Evolutionary conservation across 2,113 vertebrate species (phyloP), one percentile per base, ranked within the genome.

Genomic region (Galemys pyrenaicus): DNA sequence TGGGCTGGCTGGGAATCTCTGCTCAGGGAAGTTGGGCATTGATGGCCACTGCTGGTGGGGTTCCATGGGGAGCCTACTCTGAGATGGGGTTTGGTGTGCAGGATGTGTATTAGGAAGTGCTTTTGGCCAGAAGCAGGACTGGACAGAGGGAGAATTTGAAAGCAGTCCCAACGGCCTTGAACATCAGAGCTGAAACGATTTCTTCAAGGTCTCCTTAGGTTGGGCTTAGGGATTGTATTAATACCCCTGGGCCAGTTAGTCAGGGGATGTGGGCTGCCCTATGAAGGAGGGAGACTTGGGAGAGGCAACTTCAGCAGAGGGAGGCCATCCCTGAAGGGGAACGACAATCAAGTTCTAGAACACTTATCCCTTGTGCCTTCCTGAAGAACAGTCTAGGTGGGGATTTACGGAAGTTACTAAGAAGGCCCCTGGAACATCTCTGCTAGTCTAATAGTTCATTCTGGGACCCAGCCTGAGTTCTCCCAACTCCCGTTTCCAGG

Each of bases 391-490:
- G 4, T 22, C n/a, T 22, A 28, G 13, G 26, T 49, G 26, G 35
- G 3, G 0, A n/a, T 0, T 3, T 12, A 12, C 2, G 35, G 39
- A 4, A 5, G 32, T 32, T 6, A 9, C 26, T 39, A 2, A 8
- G 5, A 20, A 65, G 64, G 32, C 15, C 68, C 54, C 12, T 2
- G 2, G 12, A 26, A 10, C 2, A 0, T 24, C n/a, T 64, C 13
- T 62, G 60, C 11, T 28, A 8, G 32, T 1, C 35, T 35, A 4
- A 30, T 22, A 28, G 2, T 5, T 9, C 12, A 5, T 19, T 12
- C 4, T 35, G 4, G 24, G n/a, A 16, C 37, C 51, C 15, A 10
- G 62, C 1, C n/a, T 26, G 32, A 74, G 79, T 46, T n/a, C 74
- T 64, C 75, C 54, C 16, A 6, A 28, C 13, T 9, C 62, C 9